Evolutionary conservation across 2,797 vertebrate genomes (phyloP).

Genomic region (Scarus forsteni): DNA sequence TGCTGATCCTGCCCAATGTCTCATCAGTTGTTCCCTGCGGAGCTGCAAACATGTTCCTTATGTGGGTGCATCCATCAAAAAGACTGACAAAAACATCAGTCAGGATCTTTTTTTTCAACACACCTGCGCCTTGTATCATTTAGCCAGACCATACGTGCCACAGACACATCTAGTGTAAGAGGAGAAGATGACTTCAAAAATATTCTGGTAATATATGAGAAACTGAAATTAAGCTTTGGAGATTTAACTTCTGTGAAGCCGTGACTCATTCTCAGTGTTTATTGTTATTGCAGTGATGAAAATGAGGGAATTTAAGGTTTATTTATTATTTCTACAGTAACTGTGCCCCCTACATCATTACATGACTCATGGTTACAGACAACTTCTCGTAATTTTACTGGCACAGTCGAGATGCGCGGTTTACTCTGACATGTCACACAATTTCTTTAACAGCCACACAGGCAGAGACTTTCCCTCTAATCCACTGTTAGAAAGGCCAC

Average conservation of each 20-base stretch:
- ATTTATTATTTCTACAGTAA: not conserved
- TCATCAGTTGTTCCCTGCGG: conserved; percentile 24
- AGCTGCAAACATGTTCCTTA: conserved; percentile 31
- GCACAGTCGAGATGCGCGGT: not conserved
- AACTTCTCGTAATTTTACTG: not conserved
- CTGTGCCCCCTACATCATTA: not conserved
- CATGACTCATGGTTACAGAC: too few species aligned
- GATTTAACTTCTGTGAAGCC: not conserved
- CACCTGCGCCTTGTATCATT: conserved; percentile 17
- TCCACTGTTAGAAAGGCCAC: too few species aligned
- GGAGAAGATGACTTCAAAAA: not conserved
- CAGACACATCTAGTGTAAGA: not conserved
- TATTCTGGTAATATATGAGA: not conserved
- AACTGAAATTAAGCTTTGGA: not conserved
- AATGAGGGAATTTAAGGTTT: not conserved
- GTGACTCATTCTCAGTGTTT: not conserved
- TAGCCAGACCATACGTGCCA: conserved; percentile 2
- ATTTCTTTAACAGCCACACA: not conserved
- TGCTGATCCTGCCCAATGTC: conserved; percentile 24
- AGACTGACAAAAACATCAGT: conserved; percentile 25
- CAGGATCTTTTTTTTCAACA: conserved; percentile 32
- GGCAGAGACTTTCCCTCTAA: not conserved
- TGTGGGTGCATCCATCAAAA: conserved; percentile 21
- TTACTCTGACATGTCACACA: not conserved
- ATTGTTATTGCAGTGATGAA: not conserved